These are phyloP conservation scores for Diaphora mendica DNA, from an alignment of 2,888 invertebrate genomes.

Conservation along the genomic window DNA sequence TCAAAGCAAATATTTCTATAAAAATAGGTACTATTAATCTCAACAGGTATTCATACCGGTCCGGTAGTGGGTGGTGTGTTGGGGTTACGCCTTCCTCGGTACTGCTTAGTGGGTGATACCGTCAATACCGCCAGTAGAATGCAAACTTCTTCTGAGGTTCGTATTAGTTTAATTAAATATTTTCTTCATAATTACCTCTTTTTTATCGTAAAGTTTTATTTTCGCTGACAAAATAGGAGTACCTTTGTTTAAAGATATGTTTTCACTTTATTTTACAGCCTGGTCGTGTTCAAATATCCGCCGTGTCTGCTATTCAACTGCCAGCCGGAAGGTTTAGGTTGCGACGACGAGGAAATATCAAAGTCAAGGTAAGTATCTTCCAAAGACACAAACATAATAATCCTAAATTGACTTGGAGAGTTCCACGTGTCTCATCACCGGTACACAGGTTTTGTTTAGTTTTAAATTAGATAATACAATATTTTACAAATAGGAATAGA, in stretches of 20 bases:
- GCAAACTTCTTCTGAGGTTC: slow-evolving; percentile 88
- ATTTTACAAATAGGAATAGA: too few relatives aligned
- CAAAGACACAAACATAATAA: not conserved
- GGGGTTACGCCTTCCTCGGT: slow-evolving; percentile 93
- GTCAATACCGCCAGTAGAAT: slow-evolving; percentile 97
- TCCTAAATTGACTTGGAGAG: too few relatives aligned
- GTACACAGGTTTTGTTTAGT: too few relatives aligned
- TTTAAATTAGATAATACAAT: too few relatives aligned
- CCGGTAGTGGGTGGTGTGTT: slow-evolving; percentile 96
- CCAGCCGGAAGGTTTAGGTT: slow-evolving; percentile 88
- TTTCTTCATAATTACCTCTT: too few relatives aligned
- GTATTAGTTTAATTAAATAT: not conserved
- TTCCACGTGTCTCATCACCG: too few relatives aligned
- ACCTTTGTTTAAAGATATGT: too few relatives aligned
- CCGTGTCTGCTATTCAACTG: slow-evolving; percentile 89
- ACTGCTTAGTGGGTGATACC: slow-evolving; percentile 96
- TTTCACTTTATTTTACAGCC: slow-evolving; percentile 60
- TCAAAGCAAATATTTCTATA: too few relatives aligned
- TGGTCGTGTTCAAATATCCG: slow-evolving; percentile 90
- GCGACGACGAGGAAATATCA: slow-evolving; percentile 90
- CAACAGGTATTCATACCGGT: slow-evolving; percentile 92
- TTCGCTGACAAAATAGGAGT: too few relatives aligned
- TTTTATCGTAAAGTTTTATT: too few relatives aligned
- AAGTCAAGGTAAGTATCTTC: slow-evolving; percentile 89
- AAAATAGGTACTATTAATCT: not conserved